phyloP scores from a whole-genome alignment of 2,888 invertebrate genomes.

The Trypoxylon attenuatum region DNA sequence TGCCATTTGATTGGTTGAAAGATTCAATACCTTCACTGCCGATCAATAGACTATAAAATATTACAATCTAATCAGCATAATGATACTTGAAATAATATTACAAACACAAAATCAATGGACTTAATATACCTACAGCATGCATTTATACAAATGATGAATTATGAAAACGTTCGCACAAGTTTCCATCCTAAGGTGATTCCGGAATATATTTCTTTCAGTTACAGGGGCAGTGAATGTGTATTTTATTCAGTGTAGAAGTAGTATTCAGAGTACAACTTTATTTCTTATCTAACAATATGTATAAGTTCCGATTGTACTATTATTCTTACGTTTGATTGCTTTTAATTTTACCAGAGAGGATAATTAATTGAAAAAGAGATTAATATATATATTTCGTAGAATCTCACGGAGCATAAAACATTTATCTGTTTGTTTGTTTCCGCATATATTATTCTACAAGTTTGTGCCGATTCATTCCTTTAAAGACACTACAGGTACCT shows the following conservation, averaged over 20 bases:
- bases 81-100: constrained; percentile 13
- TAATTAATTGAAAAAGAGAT: constrained; percentile 1
- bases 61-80: constrained; percentile 18
- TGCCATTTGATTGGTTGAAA: constrained; percentile 29
- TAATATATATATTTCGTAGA: constrained; percentile 35
- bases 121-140: constrained; percentile 4
- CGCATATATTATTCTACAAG: constrained; percentile 58
- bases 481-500: constrained; percentile 57
- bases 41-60: constrained; percentile 17
- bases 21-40: constrained; percentile 51
- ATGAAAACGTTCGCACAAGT: constrained; percentile 34
- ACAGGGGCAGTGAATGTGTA: constrained; percentile 47
- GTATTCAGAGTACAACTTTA: constrained; percentile 12
- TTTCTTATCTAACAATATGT: constrained; percentile 3
- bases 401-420: constrained; percentile 37
- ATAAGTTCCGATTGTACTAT: constrained; percentile 12
- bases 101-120: constrained; percentile 8
- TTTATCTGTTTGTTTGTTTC: constrained; percentile 26
- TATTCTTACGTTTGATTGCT: constrained; percentile 11
- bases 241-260: constrained; percentile 8
- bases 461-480: constrained; percentile 66
- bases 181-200: constrained; percentile 14
- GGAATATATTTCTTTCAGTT: constrained; percentile 16
- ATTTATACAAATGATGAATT: no score
- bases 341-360: constrained; percentile 19